A percentile compares a stretch with the other conserved stretches of the same genome.
Evolutionary conservation across 2,888 invertebrate genomes (phyloP).

Genomic region (Serrognathus titanus): DNA sequence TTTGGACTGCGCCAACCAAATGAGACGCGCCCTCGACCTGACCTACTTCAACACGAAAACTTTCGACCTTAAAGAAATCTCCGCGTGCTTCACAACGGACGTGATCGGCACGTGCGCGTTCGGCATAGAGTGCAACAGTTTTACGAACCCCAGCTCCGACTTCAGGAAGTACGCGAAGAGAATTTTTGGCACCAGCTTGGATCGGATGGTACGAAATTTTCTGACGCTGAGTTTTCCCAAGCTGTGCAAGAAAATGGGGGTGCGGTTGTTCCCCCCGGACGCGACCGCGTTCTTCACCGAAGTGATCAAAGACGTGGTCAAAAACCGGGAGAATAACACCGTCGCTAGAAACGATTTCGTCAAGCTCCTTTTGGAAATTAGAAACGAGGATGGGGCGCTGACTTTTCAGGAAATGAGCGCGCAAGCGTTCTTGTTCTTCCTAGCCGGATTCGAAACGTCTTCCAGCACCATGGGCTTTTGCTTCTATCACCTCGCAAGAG

Average conservation of each 20-base stretch:
- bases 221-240: constrained; percentile 23
- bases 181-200: background rate
- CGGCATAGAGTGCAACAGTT: constrained; percentile 12
- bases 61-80: constrained; percentile 10
- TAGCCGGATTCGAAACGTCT: constrained; percentile 50
- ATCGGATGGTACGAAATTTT: constrained; percentile 10
- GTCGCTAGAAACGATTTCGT: constrained; percentile 39
- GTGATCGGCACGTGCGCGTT: constrained; percentile 12
- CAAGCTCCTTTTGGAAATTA: constrained; percentile 36
- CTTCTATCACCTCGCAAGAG: constrained; percentile 42
- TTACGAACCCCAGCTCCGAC: constrained; percentile 13
- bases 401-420: constrained; percentile 30
- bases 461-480: constrained; percentile 43
- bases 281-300: constrained; percentile 35
- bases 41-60: background rate
- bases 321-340: constrained; percentile 22
- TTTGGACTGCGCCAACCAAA: constrained; percentile 7
- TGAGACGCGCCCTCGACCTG: constrained; percentile 1
- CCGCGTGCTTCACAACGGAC: constrained; percentile 15
- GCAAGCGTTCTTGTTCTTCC: constrained; percentile 45
- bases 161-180: constrained; percentile 8
- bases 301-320: constrained; percentile 32
- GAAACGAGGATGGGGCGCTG: constrained; percentile 10
- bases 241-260: constrained; percentile 19
- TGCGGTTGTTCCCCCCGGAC: constrained; percentile 21